Percentiles rank a stretch among this genome's conserved stretches.
Evolutionary conservation across 2,797 vertebrate genomes (phyloP).

Genomic region (Limnodromus scolopaceus): DNA sequence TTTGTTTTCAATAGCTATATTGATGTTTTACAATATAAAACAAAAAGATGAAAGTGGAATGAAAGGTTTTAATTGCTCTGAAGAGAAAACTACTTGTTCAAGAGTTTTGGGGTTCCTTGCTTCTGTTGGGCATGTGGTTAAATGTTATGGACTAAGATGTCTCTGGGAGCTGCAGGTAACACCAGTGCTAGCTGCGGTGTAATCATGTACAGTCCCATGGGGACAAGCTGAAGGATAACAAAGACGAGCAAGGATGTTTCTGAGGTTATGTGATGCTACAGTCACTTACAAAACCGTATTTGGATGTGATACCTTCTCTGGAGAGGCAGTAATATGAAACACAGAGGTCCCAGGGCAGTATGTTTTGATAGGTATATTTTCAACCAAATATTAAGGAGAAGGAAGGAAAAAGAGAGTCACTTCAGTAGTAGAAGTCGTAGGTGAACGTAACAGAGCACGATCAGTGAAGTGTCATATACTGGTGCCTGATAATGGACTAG

Average conservation of each 20-base stretch:
- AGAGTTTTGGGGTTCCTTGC: neutral
- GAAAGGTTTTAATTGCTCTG: neutral
- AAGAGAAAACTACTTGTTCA: neutral
- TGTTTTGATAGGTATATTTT: neutral
- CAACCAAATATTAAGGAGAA: neutral
- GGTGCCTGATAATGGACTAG: neutral
- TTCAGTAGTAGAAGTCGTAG: neutral
- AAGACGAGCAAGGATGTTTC: neutral
- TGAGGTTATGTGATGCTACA: fast-evolving
- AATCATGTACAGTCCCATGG: neutral
- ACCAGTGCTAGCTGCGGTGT: neutral
- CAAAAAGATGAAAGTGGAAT: neutral
- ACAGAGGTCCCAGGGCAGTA: neutral
- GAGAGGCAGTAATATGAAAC: neutral
- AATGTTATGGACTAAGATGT: fast-evolving
- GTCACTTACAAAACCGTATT: neutral
- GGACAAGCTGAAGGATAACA: neutral
- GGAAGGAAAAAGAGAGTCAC: neutral
- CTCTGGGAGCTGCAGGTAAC: neutral
- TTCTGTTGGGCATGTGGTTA: neutral
- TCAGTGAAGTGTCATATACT: neutral
- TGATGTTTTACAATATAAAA: neutral
- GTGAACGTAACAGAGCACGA: fast-evolving
- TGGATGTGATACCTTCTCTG: neutral
- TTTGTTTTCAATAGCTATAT: neutral